Evolutionary conservation across 1,140 invertebrate species (phyloP).

Genomic region (Platyscapa corneri): DNA sequence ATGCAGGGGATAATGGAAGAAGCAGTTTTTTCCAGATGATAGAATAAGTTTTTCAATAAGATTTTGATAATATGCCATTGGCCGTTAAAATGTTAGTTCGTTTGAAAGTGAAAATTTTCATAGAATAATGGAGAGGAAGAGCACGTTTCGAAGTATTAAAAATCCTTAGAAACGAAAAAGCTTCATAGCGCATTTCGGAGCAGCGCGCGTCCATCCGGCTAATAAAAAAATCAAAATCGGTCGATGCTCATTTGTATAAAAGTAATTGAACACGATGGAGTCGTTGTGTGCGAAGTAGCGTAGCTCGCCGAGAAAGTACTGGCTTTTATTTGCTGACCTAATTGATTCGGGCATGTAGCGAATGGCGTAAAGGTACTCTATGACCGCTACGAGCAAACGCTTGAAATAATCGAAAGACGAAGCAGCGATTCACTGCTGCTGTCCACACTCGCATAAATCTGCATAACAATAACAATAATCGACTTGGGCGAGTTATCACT

Average conservation of each 20-base stretch:
- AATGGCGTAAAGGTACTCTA: background rate
- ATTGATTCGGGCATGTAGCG: background rate
- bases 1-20: too few relatives aligned
- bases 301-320: background rate
- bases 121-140: too few relatives aligned
- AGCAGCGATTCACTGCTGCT: background rate
- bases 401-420: background rate
- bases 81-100: too few relatives aligned
- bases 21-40: too few relatives aligned
- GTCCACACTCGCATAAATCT: constrained; percentile 15
- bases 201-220: too few relatives aligned
- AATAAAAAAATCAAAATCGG: background rate
- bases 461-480: constrained; percentile 12
- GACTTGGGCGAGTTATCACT: background rate
- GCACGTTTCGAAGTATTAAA: too few relatives aligned
- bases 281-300: background rate
- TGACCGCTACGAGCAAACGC: background rate
- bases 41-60: too few relatives aligned
- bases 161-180: too few relatives aligned
- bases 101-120: too few relatives aligned
- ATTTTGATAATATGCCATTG: too few relatives aligned
- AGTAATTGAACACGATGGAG: background rate
- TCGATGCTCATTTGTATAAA: background rate
- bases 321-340: background rate
- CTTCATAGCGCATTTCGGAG: too few relatives aligned